These are phyloP conservation scores for Thymelicus lineola DNA, from an alignment of 2,888 invertebrate species.

Conservation along the genomic window DNA sequence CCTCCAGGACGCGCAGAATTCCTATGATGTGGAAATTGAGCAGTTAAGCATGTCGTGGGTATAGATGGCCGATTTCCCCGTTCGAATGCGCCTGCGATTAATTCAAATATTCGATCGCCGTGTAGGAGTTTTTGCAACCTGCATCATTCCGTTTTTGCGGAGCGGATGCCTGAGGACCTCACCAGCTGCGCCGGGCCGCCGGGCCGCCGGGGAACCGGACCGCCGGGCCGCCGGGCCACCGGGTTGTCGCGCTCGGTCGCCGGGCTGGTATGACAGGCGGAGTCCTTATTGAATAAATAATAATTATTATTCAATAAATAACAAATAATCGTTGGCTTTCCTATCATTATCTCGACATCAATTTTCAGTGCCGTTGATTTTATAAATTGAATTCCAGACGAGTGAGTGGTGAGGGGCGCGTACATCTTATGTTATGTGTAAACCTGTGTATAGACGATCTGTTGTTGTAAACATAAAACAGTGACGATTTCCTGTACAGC, in stretches of 20 bases:
- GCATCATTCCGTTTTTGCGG: slow-evolving; percentile 39
- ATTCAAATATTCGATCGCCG: slow-evolving; percentile 43
- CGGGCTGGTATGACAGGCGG: background rate
- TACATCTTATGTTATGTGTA: too few species aligned
- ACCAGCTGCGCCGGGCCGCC: too few species aligned
- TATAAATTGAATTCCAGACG: background rate
- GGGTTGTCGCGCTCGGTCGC: background rate
- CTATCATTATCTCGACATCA: slow-evolving; percentile 9
- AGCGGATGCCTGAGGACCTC: slow-evolving; percentile 11
- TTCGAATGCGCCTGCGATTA: slow-evolving; percentile 43
- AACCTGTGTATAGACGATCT: too few species aligned
- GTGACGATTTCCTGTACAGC: too few species aligned
- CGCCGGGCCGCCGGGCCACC: too few species aligned
- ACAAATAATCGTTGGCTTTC: slow-evolving; percentile 20
- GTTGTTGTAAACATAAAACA: background rate
- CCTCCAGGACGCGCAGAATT: slow-evolving; percentile 29
- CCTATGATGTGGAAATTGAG: slow-evolving; percentile 42
- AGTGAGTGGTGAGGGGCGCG: background rate
- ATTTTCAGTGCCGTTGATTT: slow-evolving; percentile 12
- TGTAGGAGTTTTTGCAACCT: slow-evolving; percentile 33
- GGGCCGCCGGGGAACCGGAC: too few species aligned
- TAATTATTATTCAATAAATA: too few species aligned
- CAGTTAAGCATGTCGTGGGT: slow-evolving; percentile 37
- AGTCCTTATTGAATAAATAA: slow-evolving; percentile 10
- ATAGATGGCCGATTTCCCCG: slow-evolving; percentile 29